Conservation (phyloP, 2,888 invertebrate species). For the Eupithecia inturbata region DNA sequence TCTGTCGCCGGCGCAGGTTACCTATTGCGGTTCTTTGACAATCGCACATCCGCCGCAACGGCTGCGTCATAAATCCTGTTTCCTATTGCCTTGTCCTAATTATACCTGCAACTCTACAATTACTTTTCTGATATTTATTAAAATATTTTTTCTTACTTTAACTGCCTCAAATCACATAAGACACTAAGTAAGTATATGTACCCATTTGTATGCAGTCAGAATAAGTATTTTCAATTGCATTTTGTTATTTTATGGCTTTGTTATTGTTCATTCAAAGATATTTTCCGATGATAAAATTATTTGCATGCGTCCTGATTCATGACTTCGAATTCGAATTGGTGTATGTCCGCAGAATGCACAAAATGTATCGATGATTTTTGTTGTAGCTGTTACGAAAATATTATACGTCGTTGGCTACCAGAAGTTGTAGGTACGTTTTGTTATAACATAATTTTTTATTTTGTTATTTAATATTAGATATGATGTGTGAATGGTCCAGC, state of each 20-base stretch:
- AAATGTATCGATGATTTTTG: not conserved
- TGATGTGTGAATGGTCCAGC: no score
- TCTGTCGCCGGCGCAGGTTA: conserved; percentile 40
- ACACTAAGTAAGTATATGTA: not conserved
- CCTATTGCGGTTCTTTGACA: conserved; percentile 32
- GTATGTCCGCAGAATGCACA: not conserved
- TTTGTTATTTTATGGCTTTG: conserved; percentile 11
- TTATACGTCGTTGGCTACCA: not conserved
- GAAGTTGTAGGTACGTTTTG: not conserved
- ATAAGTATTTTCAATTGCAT: not conserved
- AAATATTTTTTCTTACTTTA: not conserved
- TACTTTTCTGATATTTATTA: not conserved
- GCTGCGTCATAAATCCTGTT: conserved; percentile 25
- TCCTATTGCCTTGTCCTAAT: conserved; percentile 21
- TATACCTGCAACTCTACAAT: not conserved
- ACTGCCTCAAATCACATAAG: not conserved
- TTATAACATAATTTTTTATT: not conserved
- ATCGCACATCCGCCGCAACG: conserved; percentile 27
- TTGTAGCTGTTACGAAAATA: not conserved
- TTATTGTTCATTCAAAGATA: conserved; percentile 15
- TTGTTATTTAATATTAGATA: no score
- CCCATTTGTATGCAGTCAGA: not conserved
- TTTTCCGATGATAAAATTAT: not conserved
- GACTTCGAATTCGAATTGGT: conserved; percentile 7
- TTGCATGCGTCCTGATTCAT: conserved; percentile 3